phyloP scores from a whole-genome alignment of 1,140 invertebrate species.

The roundworm (Caenorhabditis elegans) region DNA sequence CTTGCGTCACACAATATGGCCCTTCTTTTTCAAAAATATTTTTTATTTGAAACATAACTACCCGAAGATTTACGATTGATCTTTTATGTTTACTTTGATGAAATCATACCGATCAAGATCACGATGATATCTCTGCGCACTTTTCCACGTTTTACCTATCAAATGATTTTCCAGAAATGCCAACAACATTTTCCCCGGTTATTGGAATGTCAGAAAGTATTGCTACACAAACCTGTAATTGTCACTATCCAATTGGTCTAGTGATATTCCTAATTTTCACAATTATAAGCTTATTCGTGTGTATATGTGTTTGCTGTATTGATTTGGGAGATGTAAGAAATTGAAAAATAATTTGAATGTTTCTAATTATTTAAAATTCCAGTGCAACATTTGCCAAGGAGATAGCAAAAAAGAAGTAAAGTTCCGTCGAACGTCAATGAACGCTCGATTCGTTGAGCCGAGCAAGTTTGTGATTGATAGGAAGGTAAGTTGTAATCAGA shows the following conservation, averaged over 20 bases:
- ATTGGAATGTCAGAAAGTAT: constrained; percentile 10
- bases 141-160: not conserved
- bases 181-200: not conserved
- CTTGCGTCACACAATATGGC: too few species aligned
- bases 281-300: constrained; percentile 8
- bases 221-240: constrained; percentile 32
- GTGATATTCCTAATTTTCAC: constrained; percentile 35
- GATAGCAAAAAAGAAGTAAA: constrained; percentile 10
- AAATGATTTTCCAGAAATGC: not conserved
- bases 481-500: not conserved
- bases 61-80: not conserved
- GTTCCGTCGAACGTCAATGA: constrained; percentile 12
- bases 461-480: constrained; percentile 25
- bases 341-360: not conserved
- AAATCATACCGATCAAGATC: constrained; percentile 15
- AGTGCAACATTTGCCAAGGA: not conserved
- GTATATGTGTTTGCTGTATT: constrained; percentile 36
- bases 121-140: not conserved
- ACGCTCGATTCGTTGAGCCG: constrained; percentile 16
- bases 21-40: too few species aligned
- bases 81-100: not conserved
- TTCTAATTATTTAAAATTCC: not conserved
- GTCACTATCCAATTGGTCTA: constrained; percentile 34
- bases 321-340: constrained; percentile 21
- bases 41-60: too few species aligned